Percentiles rank a stretch among this genome's conserved stretches.
Conservation (phyloP, 2,113 vertebrate species). For the Seriola rivoliana region DNA sequence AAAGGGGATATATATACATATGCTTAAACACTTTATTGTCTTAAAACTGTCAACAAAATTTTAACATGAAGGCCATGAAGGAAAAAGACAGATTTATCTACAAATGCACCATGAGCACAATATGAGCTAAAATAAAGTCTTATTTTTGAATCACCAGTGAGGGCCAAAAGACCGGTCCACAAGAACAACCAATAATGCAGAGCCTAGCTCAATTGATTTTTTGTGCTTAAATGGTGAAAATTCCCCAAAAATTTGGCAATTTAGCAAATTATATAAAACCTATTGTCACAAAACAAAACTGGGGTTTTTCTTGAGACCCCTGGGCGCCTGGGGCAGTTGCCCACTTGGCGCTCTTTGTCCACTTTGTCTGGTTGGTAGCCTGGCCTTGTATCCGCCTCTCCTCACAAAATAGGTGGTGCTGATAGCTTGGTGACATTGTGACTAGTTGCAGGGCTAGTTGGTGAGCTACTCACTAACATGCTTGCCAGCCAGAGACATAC, state of each 20-base stretch:
- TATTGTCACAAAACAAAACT: background rate
- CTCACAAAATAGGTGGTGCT: background rate
- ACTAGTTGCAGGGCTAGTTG: background rate
- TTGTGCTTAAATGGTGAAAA: background rate
- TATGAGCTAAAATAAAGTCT: background rate
- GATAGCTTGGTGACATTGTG: background rate
- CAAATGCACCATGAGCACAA: background rate
- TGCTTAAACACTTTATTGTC: background rate
- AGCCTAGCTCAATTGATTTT: background rate
- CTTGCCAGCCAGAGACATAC: background rate
- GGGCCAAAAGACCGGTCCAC: background rate
- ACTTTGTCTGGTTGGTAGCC: background rate
- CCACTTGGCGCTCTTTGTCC: background rate
- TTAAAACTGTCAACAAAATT: background rate
- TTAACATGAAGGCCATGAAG: background rate
- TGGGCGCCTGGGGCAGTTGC: background rate
- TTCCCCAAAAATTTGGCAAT: background rate
- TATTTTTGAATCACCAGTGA: too few relatives aligned
- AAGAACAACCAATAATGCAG: background rate
- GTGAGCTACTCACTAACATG: background rate
- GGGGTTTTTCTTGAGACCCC: background rate
- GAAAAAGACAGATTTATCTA: background rate
- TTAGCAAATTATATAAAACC: background rate
- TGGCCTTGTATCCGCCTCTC: background rate
- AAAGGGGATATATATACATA: background rate